These are phyloP conservation scores for Eubasilissa splendida DNA, from an alignment of 2,888 invertebrate species.

Conservation along the genomic window DNA sequence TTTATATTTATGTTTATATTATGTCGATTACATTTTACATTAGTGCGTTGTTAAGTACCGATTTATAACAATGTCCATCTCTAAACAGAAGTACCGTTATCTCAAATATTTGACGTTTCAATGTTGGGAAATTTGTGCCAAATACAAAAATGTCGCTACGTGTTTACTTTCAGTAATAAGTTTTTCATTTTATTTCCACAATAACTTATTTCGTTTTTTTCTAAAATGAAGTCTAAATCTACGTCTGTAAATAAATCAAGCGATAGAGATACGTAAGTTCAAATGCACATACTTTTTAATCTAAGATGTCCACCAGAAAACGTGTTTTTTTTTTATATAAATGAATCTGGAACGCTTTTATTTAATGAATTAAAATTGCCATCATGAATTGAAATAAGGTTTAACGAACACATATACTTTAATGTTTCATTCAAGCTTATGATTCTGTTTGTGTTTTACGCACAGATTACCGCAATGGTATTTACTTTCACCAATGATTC, in stretches of 20 bases:
- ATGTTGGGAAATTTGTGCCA: slow-evolving; percentile 39
- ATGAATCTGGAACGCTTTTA: background rate
- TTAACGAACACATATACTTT: too few relatives aligned
- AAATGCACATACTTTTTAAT: background rate
- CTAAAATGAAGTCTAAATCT: slow-evolving; percentile 40
- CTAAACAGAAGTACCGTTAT: slow-evolving; percentile 51
- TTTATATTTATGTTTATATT: slow-evolving; percentile 1
- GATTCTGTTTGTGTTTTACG: too few relatives aligned
- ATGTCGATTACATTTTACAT: background rate
- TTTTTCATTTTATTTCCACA: background rate
- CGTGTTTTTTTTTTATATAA: too few relatives aligned
- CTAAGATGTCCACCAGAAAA: background rate
- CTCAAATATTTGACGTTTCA: slow-evolving; percentile 47
- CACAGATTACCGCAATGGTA: too few relatives aligned
- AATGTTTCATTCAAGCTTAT: too few relatives aligned
- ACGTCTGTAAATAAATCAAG: background rate
- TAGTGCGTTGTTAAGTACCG: background rate
- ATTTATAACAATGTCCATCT: background rate
- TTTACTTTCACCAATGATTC: too few relatives aligned
- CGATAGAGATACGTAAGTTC: slow-evolving; percentile 43
- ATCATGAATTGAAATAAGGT: too few relatives aligned
- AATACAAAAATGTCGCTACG: slow-evolving; percentile 49
- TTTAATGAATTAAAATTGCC: background rate
- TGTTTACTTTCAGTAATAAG: slow-evolving; percentile 24
- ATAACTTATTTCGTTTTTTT: background rate